Evolutionary conservation across 2,888 invertebrate genomes (phyloP).

Genomic region (Acronicta leporina): DNA sequence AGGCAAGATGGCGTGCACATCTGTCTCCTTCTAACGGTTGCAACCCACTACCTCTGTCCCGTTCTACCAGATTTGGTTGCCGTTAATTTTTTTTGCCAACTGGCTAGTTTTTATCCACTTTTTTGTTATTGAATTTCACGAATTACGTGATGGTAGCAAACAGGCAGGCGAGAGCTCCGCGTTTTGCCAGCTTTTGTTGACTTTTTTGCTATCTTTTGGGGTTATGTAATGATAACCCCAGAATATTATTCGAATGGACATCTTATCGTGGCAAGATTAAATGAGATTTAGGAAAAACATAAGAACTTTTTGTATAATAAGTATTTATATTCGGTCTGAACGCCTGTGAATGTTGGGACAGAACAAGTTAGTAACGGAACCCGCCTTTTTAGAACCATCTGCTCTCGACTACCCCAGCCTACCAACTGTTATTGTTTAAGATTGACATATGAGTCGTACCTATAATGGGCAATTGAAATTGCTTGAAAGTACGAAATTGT

Average conservation of each 20-base stretch:
- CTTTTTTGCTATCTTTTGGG: slow-evolving; percentile 60
- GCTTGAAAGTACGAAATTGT: too few species aligned
- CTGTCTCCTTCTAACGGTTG: slow-evolving; percentile 73
- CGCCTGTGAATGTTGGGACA: slow-evolving; percentile 66
- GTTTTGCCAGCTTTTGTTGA: slow-evolving; percentile 60
- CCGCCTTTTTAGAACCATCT: slow-evolving; percentile 64
- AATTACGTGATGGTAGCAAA: slow-evolving; percentile 76
- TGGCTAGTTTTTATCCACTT: slow-evolving; percentile 68
- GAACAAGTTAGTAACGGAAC: slow-evolving; percentile 70
- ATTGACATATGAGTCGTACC: slow-evolving; percentile 16
- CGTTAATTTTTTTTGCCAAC: slow-evolving; percentile 79
- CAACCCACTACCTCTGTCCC: slow-evolving; percentile 62
- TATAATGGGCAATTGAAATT: too few species aligned
- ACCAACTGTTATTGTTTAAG: slow-evolving; percentile 45
- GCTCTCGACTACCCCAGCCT: slow-evolving; percentile 54
- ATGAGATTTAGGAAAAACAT: slow-evolving; percentile 46
- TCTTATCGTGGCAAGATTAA: slow-evolving; percentile 41
- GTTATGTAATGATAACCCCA: slow-evolving; percentile 64
- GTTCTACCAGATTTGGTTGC: slow-evolving; percentile 73
- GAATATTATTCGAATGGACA: slow-evolving; percentile 47
- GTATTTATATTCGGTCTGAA: slow-evolving; percentile 67
- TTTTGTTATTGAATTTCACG: slow-evolving; percentile 81
- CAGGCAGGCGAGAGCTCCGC: slow-evolving; percentile 66
- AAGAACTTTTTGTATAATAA: slow-evolving; percentile 78
- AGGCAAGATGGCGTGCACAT: slow-evolving; percentile 81